Conservation (phyloP, 2,888 invertebrate species). For the Diplazon laetatorius region DNA sequence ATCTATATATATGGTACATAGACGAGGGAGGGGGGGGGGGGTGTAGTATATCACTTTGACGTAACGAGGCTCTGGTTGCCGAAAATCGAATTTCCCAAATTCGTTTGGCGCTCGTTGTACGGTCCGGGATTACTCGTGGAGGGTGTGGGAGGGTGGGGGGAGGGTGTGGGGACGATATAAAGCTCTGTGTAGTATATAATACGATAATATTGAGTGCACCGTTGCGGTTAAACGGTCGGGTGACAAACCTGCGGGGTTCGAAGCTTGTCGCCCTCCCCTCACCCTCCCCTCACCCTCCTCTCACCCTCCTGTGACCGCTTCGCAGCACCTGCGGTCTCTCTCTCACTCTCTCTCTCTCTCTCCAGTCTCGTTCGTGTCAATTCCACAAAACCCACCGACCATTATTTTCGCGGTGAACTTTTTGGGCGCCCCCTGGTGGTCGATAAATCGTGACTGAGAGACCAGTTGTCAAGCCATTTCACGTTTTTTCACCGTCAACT, state of each 20-base stretch:
- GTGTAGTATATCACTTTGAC: conserved; percentile 61
- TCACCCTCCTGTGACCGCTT: background rate
- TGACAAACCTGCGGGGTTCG: conserved; percentile 2
- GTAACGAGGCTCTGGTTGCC: conserved; percentile 50
- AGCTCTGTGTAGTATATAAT: conserved; percentile 16
- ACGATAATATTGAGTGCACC: conserved; percentile 26
- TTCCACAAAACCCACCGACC: conserved; percentile 9
- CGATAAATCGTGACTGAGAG: conserved; percentile 44
- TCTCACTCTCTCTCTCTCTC: no score
- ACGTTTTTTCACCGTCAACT: background rate
- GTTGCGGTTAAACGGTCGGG: conserved; percentile 28
- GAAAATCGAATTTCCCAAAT: conserved; percentile 37
- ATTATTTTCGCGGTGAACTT: conserved; percentile 44
- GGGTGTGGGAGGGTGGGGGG: no score
- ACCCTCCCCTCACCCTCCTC: no score
- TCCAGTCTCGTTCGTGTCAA: conserved; percentile 4
- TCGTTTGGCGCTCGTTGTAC: conserved; percentile 17
- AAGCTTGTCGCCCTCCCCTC: no score
- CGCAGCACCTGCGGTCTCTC: conserved; percentile 31
- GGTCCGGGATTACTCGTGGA: no score
- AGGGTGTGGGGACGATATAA: background rate
- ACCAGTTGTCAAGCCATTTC: conserved; percentile 24
- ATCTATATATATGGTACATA: no score
- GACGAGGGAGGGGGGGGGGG: conserved; percentile 25
- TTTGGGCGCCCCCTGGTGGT: conserved; percentile 26